Evolutionary conservation across 2,888 invertebrate species (phyloP).

Genomic region (Nycteola revayana): DNA sequence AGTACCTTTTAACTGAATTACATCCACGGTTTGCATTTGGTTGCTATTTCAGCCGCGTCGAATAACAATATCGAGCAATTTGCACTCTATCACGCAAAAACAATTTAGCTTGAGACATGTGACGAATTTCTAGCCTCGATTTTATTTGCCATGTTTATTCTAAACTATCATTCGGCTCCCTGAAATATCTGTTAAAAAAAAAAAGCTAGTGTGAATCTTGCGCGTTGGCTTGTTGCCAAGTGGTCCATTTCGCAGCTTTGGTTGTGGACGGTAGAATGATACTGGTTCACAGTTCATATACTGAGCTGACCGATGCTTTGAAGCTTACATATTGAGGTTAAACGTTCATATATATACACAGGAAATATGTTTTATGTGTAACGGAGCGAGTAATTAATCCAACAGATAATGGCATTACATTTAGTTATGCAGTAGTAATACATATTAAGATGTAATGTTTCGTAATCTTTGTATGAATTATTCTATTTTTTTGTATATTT

Average conservation of each 20-base stretch:
- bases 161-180: conserved; percentile 41
- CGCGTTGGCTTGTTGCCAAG: conserved; percentile 63
- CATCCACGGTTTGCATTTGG: too few relatives aligned
- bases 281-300: conserved; percentile 73
- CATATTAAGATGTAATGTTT: conserved; percentile 32
- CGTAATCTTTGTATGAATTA: too few relatives aligned
- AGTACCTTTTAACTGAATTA: too few relatives aligned
- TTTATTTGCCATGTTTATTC: conserved; percentile 52
- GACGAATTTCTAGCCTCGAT: conserved; percentile 64
- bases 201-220: conserved; percentile 46
- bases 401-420: conserved; percentile 55
- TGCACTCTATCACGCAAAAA: conserved; percentile 64
- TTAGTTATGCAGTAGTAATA: conserved; percentile 39
- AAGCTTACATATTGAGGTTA: conserved; percentile 69
- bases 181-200: conserved; percentile 52
- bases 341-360: conserved; percentile 50
- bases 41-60: conserved; percentile 33
- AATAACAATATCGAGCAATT: conserved; percentile 57
- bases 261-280: conserved; percentile 60
- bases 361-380: conserved; percentile 66
- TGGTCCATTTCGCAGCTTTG: conserved; percentile 67
- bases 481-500: too few relatives aligned
- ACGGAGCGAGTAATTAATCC: conserved; percentile 69
- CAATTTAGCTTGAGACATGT: conserved; percentile 61
- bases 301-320: conserved; percentile 66